Conservation (phyloP, 2,888 invertebrate genomes). For the Spilarctia lutea region DNA sequence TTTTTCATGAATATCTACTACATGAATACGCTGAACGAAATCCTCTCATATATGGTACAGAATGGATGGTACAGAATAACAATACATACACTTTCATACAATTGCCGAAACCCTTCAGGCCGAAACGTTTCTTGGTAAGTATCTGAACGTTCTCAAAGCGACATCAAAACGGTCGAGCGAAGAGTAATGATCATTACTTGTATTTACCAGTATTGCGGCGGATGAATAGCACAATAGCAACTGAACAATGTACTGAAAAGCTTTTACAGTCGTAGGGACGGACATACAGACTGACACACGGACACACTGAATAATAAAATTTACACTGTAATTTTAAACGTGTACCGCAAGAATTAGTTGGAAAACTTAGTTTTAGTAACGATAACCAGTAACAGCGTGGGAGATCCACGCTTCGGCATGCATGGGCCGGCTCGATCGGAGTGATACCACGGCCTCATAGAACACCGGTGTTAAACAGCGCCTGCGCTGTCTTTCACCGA, state of each 20-base stretch:
- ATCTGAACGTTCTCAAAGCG: slow-evolving; percentile 15
- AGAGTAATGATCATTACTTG: slow-evolving; percentile 19
- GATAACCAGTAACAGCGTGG: too few species aligned
- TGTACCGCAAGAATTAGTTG: too few species aligned
- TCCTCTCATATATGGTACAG: neutral
- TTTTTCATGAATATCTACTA: neutral
- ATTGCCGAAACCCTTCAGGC: slow-evolving; percentile 1
- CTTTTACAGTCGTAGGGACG: slow-evolving; percentile 51
- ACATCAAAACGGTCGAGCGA: slow-evolving; percentile 12
- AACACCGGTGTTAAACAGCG: too few species aligned
- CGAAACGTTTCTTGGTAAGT: slow-evolving; percentile 5
- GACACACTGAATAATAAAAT: neutral
- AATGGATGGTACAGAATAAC: neutral
- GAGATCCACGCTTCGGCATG: too few species aligned
- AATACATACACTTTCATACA: slow-evolving; percentile 2
- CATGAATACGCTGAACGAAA: neutral
- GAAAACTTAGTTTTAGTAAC: too few species aligned
- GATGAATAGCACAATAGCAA: slow-evolving; percentile 36
- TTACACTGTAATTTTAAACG: neutral
- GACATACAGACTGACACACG: slow-evolving; percentile 39
- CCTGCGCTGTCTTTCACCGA: too few species aligned
- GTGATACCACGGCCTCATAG: too few species aligned
- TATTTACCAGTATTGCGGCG: slow-evolving; percentile 18
- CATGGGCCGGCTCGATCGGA: too few species aligned
- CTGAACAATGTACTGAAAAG: slow-evolving; percentile 58